These are phyloP conservation scores for Alligator mississippiensis DNA, from an alignment of 2,113 vertebrate species.

Conservation along the genomic window DNA sequence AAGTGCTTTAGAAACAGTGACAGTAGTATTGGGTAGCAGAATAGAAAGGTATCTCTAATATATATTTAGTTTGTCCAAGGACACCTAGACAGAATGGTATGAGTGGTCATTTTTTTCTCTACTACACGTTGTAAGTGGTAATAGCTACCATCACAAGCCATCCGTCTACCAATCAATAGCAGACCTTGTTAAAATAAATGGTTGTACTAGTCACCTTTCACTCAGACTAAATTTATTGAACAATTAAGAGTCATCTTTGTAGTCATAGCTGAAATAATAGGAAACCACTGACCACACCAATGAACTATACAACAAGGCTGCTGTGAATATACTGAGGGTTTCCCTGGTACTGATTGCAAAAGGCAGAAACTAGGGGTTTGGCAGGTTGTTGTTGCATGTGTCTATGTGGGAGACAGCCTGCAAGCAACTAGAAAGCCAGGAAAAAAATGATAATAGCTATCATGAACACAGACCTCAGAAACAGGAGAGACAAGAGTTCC, in stretches of 20 bases:
- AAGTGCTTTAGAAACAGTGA: neutral
- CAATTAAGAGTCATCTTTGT: neutral
- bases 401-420: neutral
- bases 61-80: neutral
- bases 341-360: neutral
- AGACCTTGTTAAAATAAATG: neutral
- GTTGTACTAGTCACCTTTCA: neutral
- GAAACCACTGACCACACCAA: neutral
- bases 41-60: neutral
- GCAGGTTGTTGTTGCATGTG: neutral
- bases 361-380: neutral
- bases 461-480: too few species aligned
- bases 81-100: neutral
- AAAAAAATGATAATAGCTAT: neutral
- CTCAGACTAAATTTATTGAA: neutral
- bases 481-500: neutral
- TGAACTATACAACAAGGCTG: neutral
- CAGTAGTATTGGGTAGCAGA: neutral
- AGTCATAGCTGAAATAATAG: accelerated
- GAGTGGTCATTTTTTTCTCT: neutral
- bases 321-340: neutral
- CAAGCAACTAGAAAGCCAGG: neutral
- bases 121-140: neutral
- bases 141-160: neutral
- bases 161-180: neutral